These are phyloP conservation scores for Clostera curtula DNA, from an alignment of 2,888 invertebrate species.

Conservation along the genomic window DNA sequence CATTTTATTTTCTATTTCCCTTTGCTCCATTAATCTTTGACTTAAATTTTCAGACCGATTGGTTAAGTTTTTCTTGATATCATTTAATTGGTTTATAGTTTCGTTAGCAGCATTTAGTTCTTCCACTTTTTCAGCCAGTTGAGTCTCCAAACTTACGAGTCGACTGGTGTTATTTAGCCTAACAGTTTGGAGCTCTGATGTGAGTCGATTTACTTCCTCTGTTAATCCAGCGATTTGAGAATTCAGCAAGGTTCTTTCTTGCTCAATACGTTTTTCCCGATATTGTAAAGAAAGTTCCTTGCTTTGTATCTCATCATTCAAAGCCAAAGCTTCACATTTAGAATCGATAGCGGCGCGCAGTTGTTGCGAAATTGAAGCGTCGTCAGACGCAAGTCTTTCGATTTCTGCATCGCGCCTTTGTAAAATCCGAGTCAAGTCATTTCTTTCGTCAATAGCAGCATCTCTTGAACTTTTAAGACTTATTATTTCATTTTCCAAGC, in stretches of 20 bases:
- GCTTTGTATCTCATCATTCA: conserved; percentile 86
- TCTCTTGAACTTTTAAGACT: conserved; percentile 82
- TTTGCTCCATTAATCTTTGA: conserved; percentile 81
- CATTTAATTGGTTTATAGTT: conserved; percentile 79
- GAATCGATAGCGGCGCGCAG: conserved; percentile 83
- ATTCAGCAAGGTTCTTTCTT: conserved; percentile 84
- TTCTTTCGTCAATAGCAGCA: conserved; percentile 82
- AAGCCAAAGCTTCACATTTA: conserved; percentile 88
- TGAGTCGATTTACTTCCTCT: conserved; percentile 85
- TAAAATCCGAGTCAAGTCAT: conserved; percentile 81
- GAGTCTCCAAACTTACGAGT: conserved; percentile 81
- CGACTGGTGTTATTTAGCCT: conserved; percentile 80
- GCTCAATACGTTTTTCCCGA: conserved; percentile 88
- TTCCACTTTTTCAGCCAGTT: conserved; percentile 85
- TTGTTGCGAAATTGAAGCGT: conserved; percentile 81
- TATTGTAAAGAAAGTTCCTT: conserved; percentile 86
- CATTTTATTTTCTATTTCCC: conserved; percentile 84
- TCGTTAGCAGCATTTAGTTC: conserved; percentile 84
- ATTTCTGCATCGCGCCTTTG: conserved; percentile 83
- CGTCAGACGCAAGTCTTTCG: conserved; percentile 81
- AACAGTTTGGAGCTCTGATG: conserved; percentile 84
- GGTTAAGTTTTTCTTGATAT: conserved; percentile 80
- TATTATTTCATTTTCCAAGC: conserved; percentile 78
- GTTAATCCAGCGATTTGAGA: conserved; percentile 87
- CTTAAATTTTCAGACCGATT: conserved; percentile 80